Conservation (phyloP, 2,113 vertebrate genomes). For the Leuciscus idus region DNA sequence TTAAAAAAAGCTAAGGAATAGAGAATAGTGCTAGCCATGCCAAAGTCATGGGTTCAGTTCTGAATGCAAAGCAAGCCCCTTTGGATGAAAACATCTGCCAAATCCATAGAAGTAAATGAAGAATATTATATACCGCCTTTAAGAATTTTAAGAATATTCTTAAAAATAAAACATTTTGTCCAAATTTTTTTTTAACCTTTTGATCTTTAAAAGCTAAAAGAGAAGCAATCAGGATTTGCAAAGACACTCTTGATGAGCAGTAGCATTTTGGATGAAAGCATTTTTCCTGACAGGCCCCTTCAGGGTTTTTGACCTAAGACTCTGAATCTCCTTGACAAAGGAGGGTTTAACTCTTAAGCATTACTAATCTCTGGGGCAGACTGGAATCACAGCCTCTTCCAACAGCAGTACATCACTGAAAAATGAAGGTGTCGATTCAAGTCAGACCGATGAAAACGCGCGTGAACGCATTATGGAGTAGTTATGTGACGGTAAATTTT, state of each 20-base stretch:
- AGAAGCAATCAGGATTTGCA: slow-evolving; percentile 31
- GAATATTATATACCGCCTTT: background rate
- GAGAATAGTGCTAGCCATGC: background rate
- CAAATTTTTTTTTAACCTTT: background rate
- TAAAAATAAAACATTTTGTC: background rate
- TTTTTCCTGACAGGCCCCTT: slow-evolving; percentile 40
- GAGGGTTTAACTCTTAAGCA: slow-evolving; percentile 40
- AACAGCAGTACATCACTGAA: background rate
- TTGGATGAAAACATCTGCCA: background rate
- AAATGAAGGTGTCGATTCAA: slow-evolving; percentile 19
- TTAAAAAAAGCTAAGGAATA: background rate
- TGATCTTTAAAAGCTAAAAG: background rate
- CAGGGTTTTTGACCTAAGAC: slow-evolving; percentile 46
- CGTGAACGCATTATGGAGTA: background rate
- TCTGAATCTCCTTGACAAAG: slow-evolving; percentile 41
- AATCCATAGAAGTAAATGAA: background rate
- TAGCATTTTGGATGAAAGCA: slow-evolving; percentile 40
- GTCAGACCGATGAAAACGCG: background rate
- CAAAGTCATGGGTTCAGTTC: background rate
- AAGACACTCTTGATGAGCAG: slow-evolving; percentile 35
- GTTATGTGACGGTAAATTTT: too few relatives aligned
- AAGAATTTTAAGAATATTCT: background rate
- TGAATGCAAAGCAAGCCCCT: background rate
- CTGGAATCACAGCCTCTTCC: slow-evolving; percentile 23
- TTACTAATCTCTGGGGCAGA: slow-evolving; percentile 41